Base-by-base conservation (phyloP, 37 sponge, comb jelly and placozoan genomes). In the Sycon ciliatum region DNA sequence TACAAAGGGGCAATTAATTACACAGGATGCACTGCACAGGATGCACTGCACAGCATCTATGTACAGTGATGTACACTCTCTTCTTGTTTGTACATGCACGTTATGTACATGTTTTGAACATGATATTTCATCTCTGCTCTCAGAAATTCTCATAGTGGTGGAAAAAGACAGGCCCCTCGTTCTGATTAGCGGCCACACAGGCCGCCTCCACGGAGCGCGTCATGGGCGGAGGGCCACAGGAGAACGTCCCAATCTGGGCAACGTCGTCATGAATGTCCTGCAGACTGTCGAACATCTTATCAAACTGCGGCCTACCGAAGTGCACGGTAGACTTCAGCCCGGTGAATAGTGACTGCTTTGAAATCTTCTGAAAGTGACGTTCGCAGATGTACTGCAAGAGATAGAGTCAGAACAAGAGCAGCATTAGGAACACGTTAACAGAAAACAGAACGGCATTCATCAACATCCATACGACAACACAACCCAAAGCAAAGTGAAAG, bases 141-240 rank as follows among this genome's bases (percentile, higher is more conserved):
- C n/a, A 92, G 73, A 92, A 92, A 83, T 92, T 92, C 78, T 92
- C 93, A 56, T 58, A 92, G 60, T 92, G 93, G 81, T 92, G 93
- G 63, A 81, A 23, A 66, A 92, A 87, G 67, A 87, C 81, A 27
- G 93, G 93, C 0, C 93, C 93, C 63, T 87, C 88, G 60, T 72
- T 87, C 39, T 87, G 74, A 72, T 92, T 92, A 57, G 79, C 84
- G 71, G 80, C 84, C 40, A 81, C 78, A 74, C 96, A 95, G 33
- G 96, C 88, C 7, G 74, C 87, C 57, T 87, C 85, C 46, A 95
- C 96, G 24, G 79, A 76, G 46, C 87, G 85, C 66, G 96, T 91
- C 91, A 95, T 90, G 22, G 91, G 83, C 34, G 91, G 91, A 28
- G 96, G 96, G 16, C 96, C 96, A 73, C 96, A 95, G 20, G 91